Evolutionary conservation across 1,140 invertebrate genomes (phyloP), one percentile per base, ranked within the genome.

Genomic region (Pachyrhynchus sulphureomaculatus): DNA sequence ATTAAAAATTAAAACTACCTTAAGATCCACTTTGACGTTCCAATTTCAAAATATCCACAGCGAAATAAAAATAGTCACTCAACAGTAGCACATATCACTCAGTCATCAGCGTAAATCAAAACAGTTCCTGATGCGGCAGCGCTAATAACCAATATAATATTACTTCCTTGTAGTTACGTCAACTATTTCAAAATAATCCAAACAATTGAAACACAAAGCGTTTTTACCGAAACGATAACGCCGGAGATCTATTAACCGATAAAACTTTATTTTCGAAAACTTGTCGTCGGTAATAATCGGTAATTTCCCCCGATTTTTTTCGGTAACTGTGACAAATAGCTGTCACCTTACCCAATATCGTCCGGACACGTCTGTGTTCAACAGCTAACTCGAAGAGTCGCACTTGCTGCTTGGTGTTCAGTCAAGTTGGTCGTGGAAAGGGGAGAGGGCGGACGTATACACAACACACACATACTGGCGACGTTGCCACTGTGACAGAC

Each of bases 401-500:
- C 57, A 51, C 48, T 60, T 34, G 57, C 55, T 47, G 15, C 17
- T n/a, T n/a, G n/a, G n/a, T 29, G 20, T 26, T 20, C 57, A 24
- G 26, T 44, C 44, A 24, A 39, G 15, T 32, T 18, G 26, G 44
- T n/a, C 17, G 55, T 23, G 47, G 18, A 15, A 42, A 44, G n/a
- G 57, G 39, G 47, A 15, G 24, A 34, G 24, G 57, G 29, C 29
- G 47, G 34, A 60, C 48, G 29, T 21, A 51, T 21, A 41, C 47
- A 56, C 42, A 66, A 51, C 13, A 41, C 47, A 56, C 42, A 66
- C 47, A 56, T 51, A 58, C 34, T 23, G 32, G 62, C 68, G 56
- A 48, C 63, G 68, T 67, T 67, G 68, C 68, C 68, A 36, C 4
- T 24, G 13, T 24, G 52, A 44, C 49, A 26, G 49, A 68, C 68